Evolutionary conservation across 2,113 vertebrate species (phyloP).

Genomic region (Hippocampus comes): DNA sequence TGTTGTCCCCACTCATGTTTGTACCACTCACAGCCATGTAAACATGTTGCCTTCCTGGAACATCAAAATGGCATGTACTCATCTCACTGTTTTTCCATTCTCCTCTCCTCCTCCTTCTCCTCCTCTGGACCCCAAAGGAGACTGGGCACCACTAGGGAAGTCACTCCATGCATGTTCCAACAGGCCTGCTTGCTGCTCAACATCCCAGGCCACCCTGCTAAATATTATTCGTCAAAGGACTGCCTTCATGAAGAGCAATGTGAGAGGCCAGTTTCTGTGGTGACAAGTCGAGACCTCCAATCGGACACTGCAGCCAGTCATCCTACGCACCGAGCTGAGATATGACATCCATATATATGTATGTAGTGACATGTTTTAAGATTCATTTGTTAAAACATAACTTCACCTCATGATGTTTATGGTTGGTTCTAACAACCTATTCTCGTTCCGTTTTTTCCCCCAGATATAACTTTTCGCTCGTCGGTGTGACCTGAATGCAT

Average conservation of each 20-base stretch:
- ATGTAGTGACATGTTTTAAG: neutral
- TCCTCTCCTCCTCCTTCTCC: slow-evolving; percentile 24
- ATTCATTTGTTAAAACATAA: neutral
- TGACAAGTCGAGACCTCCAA: neutral
- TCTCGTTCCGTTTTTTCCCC: no score
- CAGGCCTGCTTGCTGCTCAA: slow-evolving; percentile 36
- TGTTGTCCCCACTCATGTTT: slow-evolving; percentile 39
- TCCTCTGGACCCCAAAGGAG: slow-evolving; percentile 32
- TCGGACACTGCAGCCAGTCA: neutral
- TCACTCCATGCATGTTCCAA: slow-evolving; percentile 48
- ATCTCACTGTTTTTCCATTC: slow-evolving; percentile 49
- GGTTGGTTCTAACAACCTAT: no score
- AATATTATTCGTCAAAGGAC: slow-evolving; percentile 60
- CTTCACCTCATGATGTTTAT: neutral
- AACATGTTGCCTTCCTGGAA: slow-evolving; percentile 61
- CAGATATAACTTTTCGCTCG: no score
- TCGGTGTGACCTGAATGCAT: no score
- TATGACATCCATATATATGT: neutral
- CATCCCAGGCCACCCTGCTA: slow-evolving; percentile 28
- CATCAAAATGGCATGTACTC: slow-evolving; percentile 45
- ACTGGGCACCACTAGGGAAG: slow-evolving; percentile 39
- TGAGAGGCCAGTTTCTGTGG: neutral
- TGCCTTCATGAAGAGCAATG: slow-evolving; percentile 17
- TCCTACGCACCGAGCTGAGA: no score
- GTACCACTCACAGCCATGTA: slow-evolving; percentile 52